Conservation (phyloP, 2,113 vertebrate species). For the Arvicanthis niloticus region DNA sequence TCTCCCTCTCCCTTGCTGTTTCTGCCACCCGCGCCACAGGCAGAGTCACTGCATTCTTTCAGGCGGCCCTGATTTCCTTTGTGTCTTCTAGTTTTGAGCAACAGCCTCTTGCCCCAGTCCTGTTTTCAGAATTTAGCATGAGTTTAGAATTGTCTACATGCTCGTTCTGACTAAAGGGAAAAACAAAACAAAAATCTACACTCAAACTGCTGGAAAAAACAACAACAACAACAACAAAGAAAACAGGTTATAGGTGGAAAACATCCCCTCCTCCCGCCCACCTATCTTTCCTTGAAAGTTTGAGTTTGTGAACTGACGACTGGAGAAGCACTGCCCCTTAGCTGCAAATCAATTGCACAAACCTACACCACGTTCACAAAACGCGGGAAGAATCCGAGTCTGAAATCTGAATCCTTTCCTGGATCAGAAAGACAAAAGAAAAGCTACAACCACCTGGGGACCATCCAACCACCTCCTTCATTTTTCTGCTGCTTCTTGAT, state of each 20-base stretch:
- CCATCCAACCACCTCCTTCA: not conserved
- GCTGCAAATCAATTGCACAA: not conserved
- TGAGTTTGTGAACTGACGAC: not conserved
- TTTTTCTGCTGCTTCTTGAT: not conserved
- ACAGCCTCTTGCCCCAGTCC: not conserved
- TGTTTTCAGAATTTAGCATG: not conserved
- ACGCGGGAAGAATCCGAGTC: not conserved
- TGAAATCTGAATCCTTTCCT: slow-evolving; percentile 57
- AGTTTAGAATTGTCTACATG: not conserved
- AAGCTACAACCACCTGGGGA: not conserved
- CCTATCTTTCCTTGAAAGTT: not conserved
- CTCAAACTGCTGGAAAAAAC: not conserved
- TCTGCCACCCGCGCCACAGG: not conserved
- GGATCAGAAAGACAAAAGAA: not conserved
- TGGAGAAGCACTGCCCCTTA: not conserved
- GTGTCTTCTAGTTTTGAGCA: slow-evolving; percentile 36
- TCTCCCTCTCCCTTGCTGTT: not conserved
- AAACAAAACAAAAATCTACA: slow-evolving; percentile 23
- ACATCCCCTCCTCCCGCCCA: not conserved
- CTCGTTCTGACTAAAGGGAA: not conserved
- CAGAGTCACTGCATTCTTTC: not conserved
- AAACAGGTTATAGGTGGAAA: not conserved
- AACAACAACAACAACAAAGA: not conserved
- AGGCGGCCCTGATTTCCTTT: slow-evolving; percentile 10
- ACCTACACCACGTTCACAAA: slow-evolving; percentile 20